Conservation (phyloP, 2,888 invertebrate genomes). For the Cosmopolites sordidus region DNA sequence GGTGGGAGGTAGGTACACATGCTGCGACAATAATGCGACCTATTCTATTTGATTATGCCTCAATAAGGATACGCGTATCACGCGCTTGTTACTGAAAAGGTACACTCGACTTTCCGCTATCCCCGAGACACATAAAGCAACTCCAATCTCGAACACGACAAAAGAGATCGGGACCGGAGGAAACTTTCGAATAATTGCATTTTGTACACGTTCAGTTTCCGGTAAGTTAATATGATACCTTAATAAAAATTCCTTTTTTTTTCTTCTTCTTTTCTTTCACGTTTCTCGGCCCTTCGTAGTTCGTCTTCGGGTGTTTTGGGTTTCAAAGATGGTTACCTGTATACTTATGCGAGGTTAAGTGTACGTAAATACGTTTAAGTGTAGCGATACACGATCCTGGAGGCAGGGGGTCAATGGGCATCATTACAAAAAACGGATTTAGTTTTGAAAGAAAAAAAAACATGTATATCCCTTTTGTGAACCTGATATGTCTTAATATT, state of each 20-base stretch:
- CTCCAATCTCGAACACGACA: conserved; percentile 36
- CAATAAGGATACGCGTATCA: conserved; percentile 45
- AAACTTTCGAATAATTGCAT: conserved; percentile 46
- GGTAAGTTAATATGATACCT: conserved; percentile 43
- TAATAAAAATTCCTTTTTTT: conserved; percentile 27
- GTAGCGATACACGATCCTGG: background rate
- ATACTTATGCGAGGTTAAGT: background rate
- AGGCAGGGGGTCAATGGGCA: background rate
- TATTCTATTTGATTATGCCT: conserved; percentile 43
- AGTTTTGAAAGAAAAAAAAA: background rate
- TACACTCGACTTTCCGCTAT: conserved; percentile 43
- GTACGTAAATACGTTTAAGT: background rate
- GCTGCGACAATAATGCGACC: conserved; percentile 43
- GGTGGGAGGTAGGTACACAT: conserved; percentile 46
- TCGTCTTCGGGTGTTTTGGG: background rate
- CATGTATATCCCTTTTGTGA: background rate
- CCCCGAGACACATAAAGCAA: too few relatives aligned
- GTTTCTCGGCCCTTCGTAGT: background rate
- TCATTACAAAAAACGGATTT: background rate
- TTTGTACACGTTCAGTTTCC: conserved; percentile 43
- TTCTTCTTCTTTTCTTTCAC: conserved; percentile 18
- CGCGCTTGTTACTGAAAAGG: conserved; percentile 47
- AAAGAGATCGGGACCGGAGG: conserved; percentile 32
- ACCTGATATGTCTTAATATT: background rate
- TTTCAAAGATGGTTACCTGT: conserved; percentile 2